These are phyloP conservation scores for Dorcus hopei DNA, from an alignment of 2,888 invertebrate species.

Conservation along the genomic window DNA sequence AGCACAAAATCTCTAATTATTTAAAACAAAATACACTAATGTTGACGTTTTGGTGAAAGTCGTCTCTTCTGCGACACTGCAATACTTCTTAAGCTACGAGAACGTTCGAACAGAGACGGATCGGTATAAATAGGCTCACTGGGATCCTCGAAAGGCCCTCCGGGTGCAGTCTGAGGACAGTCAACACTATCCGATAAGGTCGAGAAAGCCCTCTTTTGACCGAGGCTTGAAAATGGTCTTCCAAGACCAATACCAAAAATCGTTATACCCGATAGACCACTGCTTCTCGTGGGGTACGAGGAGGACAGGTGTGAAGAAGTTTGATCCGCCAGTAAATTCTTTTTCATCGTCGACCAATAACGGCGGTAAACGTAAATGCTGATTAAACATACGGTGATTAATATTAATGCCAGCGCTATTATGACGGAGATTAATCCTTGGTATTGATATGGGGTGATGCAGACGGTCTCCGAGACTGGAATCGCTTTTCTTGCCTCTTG, in stretches of 20 bases:
- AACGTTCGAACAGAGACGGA: slow-evolving; percentile 84
- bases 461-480: slow-evolving; percentile 68
- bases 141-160: slow-evolving; percentile 72
- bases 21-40: background rate
- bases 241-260: slow-evolving; percentile 67
- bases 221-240: slow-evolving; percentile 63
- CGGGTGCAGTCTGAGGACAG: slow-evolving; percentile 38
- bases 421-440: slow-evolving; percentile 79
- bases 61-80: slow-evolving; percentile 51
- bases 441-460: slow-evolving; percentile 80
- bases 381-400: slow-evolving; percentile 70
- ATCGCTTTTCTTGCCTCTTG: slow-evolving; percentile 66
- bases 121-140: slow-evolving; percentile 93
- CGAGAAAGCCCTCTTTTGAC: slow-evolving; percentile 39
- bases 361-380: slow-evolving; percentile 75
- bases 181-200: slow-evolving; percentile 39
- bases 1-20: background rate
- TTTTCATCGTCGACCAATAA: slow-evolving; percentile 75
- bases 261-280: slow-evolving; percentile 58
- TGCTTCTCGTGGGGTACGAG: slow-evolving; percentile 47
- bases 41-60: slow-evolving; percentile 22
- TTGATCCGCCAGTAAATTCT: slow-evolving; percentile 59
- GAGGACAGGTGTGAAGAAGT: slow-evolving; percentile 50
- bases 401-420: slow-evolving; percentile 68
- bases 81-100: slow-evolving; percentile 67